A percentile compares a stretch with the other conserved stretches of the same genome.
phyloP scores from a whole-genome alignment of 2,113 vertebrate species.

The Todiramphus saurophagus region DNA sequence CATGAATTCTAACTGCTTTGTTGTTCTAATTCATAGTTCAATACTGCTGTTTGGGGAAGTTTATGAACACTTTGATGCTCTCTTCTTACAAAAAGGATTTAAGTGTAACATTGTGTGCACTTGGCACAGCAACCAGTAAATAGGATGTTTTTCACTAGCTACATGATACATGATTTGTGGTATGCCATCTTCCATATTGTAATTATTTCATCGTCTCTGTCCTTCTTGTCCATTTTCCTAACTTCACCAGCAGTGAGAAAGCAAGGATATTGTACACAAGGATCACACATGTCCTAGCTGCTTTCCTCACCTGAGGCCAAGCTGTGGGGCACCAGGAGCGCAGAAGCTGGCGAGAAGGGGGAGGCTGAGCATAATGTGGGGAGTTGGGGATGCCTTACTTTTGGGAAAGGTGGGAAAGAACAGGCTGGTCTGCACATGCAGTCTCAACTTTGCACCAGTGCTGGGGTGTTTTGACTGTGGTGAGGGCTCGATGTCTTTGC shows the following conservation, averaged over 20 bases:
- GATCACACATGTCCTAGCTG: neutral
- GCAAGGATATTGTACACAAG: neutral
- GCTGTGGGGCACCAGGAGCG: rapidly evolving
- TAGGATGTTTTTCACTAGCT: neutral
- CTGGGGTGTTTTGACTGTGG: rapidly evolving
- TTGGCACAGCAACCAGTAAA: slow-evolving; percentile 5
- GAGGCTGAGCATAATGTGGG: neutral
- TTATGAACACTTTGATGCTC: slow-evolving; percentile 31
- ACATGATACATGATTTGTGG: neutral
- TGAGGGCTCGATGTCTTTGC: neutral
- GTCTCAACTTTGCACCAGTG: rapidly evolving
- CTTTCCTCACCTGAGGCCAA: neutral
- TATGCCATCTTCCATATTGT: neutral
- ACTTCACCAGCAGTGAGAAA: neutral
- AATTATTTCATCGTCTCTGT: neutral
- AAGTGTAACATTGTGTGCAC: neutral
- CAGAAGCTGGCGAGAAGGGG: neutral
- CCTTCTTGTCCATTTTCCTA: neutral
- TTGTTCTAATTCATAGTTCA: slow-evolving; percentile 15
- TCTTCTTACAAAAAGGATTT: neutral
- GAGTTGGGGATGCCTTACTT: neutral
- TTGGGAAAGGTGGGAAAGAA: neutral
- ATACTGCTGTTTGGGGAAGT: neutral
- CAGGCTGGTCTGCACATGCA: neutral
- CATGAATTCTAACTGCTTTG: slow-evolving; percentile 25